Conservation (phyloP, 1,140 invertebrate genomes). For the Pissodes strobi region DNA sequence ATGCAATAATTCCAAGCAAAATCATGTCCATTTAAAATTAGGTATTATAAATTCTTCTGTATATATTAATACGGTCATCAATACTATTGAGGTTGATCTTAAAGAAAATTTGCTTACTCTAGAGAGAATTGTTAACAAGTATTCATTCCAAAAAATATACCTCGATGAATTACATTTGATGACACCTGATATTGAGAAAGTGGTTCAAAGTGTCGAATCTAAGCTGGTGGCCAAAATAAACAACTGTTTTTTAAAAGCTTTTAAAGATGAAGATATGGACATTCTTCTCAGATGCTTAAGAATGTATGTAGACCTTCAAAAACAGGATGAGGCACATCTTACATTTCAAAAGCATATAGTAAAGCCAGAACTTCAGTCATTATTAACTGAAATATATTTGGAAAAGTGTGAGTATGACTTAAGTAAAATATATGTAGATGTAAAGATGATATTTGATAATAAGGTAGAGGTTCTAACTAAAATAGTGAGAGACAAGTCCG, state of each 20-base stretch:
- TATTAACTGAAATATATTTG: constrained; percentile 76
- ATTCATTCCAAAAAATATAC: constrained; percentile 73
- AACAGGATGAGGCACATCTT: constrained; percentile 72
- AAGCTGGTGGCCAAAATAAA: constrained; percentile 64
- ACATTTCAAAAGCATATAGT: constrained; percentile 74
- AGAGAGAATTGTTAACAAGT: constrained; percentile 57
- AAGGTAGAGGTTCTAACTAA: constrained; percentile 65
- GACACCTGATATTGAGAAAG: constrained; percentile 55
- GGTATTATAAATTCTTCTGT: constrained; percentile 40
- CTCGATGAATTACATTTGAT: constrained; percentile 63
- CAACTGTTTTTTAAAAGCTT: constrained; percentile 64
- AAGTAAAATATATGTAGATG: constrained; percentile 73
- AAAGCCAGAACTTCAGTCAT: constrained; percentile 69
- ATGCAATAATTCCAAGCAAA: constrained; percentile 39
- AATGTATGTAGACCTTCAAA: constrained; percentile 69
- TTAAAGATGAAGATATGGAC: constrained; percentile 61
- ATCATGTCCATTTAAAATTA: constrained; percentile 43
- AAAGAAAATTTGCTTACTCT: constrained; percentile 50
- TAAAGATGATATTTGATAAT: constrained; percentile 72
- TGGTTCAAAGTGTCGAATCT: constrained; percentile 59
- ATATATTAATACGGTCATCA: constrained; percentile 46
- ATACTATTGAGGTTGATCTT: constrained; percentile 28
- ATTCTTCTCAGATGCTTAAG: constrained; percentile 66
- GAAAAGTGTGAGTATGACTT: constrained; percentile 68
- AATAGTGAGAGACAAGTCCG: constrained; percentile 60